Base-by-base conservation (phyloP, 2,797 vertebrate species). In the Molossus molossus region DNA sequence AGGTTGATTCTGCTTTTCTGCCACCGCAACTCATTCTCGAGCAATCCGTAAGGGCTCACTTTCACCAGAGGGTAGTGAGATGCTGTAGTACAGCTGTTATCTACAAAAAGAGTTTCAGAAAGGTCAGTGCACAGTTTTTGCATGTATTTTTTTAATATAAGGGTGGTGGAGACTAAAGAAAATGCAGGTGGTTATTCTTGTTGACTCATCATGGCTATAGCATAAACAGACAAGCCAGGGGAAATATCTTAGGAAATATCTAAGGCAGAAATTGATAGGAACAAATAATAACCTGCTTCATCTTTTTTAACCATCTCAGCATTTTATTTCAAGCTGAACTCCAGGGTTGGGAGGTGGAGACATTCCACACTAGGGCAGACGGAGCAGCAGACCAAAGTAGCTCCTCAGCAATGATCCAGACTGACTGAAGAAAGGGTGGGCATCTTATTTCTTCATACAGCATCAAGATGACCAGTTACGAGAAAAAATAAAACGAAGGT, bases 21-120 rank as follows among this genome's bases (percentile, higher is more conserved):
- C 92, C 75, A 96, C 85, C 94, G 40, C 11, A 76, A 92, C 55
- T 12, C 64, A 92, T 95, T 95, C 88, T 94, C 92, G 94, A 94
- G 85, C 94, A 86, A 94, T 55, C 60, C 21, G 18, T 58, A 96
- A 94, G 6, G n/a, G 23, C 50, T 83, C 73, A 17, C 50, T 80
- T 95, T 72, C 81, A 76, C 53, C 50, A 62, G 57, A 81, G n/a
- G 25, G 62, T 58, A 79, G 53, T 65, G 81, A 82, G 48, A 79
- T 79, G n/a, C 27, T 75, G 14, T 29, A 55, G 73, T 45, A 64
- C 53, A 87, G n/a, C 12, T 95, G 67, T 95, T 83, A 72, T 33
- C 90, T 69, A n/a, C 45, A 75, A n/a, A 70, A 80, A 62, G 20
- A 50, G 45, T 69, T 93, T 87, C 48, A 37, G 57, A 57, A 80